Conservation (phyloP, 2,797 vertebrate species). For the Hemitrygon akajei region DNA sequence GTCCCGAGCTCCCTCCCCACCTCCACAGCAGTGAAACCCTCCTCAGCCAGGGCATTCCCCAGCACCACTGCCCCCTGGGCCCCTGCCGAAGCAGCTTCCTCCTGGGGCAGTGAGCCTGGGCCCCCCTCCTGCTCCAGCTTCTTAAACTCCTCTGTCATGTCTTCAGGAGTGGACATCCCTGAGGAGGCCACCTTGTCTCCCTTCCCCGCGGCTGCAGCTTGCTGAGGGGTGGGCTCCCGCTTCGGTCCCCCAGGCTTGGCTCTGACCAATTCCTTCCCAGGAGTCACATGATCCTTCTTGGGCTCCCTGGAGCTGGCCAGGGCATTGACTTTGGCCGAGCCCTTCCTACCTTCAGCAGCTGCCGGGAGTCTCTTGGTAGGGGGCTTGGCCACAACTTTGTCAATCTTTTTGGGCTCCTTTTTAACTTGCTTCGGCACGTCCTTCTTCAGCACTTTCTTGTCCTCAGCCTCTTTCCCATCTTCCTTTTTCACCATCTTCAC, state of each 20-base stretch:
- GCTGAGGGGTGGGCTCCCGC: constrained; percentile 49
- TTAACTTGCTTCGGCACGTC: constrained; percentile 41
- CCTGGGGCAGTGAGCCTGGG: neutral
- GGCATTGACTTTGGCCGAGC: constrained; percentile 48
- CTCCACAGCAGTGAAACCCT: constrained; percentile 44
- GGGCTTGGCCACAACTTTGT: constrained; percentile 39
- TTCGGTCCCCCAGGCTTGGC: constrained; percentile 53
- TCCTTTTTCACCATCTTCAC: constrained; percentile 55
- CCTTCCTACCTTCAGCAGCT: neutral
- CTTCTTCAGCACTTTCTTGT: constrained; percentile 52
- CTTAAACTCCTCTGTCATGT: constrained; percentile 48
- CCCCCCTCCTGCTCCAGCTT: constrained; percentile 43
- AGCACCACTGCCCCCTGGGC: constrained; percentile 39
- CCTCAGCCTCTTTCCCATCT: constrained; percentile 54
- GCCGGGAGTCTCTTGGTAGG: neutral
- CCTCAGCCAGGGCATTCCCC: constrained; percentile 38
- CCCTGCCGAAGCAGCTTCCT: neutral
- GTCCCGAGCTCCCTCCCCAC: constrained; percentile 43
- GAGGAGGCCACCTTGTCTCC: constrained; percentile 43
- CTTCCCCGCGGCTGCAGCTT: constrained; percentile 39
- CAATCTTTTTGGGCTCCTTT: constrained; percentile 38
- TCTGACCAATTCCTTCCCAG: constrained; percentile 51
- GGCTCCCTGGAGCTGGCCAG: constrained; percentile 54
- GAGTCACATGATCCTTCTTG: constrained; percentile 38
- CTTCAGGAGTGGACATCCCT: constrained; percentile 60